Percentiles rank a stretch among this genome's conserved stretches.
phyloP scores from a whole-genome alignment of 2,797 vertebrate species.

The Tolypeutes matacus region DNA sequence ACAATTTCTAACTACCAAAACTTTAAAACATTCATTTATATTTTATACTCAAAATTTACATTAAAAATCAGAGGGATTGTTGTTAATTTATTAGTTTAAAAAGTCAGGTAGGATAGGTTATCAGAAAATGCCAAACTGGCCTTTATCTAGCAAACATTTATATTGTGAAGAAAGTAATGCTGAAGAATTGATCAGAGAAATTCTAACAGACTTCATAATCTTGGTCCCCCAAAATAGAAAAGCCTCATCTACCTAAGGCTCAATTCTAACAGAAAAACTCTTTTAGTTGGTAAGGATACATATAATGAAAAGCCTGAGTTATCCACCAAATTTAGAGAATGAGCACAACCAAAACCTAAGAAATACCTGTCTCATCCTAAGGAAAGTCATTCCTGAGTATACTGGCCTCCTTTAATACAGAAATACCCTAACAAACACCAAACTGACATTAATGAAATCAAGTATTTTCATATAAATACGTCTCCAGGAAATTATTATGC shows the following conservation, averaged over 20 bases:
- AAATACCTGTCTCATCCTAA: not conserved
- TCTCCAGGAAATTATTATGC: not conserved
- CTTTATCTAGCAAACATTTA: slow-evolving; percentile 47
- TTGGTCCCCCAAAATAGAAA: not conserved
- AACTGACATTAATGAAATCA: slow-evolving; percentile 18
- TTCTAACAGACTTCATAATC: not conserved
- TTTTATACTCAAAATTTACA: slow-evolving; percentile 51
- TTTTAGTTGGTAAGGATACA: not conserved
- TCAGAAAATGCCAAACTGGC: not conserved
- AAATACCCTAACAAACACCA: slow-evolving; percentile 32
- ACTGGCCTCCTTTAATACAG: not conserved
- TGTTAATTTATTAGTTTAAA: slow-evolving; percentile 18
- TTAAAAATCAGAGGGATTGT: slow-evolving; percentile 41
- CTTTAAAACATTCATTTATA: slow-evolving; percentile 22
- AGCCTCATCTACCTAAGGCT: not conserved
- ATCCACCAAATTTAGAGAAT: slow-evolving; percentile 18
- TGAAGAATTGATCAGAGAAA: slow-evolving; percentile 34
- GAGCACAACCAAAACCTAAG: slow-evolving; percentile 32
- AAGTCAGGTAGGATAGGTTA: not conserved
- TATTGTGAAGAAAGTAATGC: not conserved
- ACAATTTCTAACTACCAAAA: slow-evolving; percentile 45
- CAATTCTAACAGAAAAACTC: not conserved
- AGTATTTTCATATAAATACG: not conserved
- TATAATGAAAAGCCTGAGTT: not conserved
- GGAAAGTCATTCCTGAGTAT: slow-evolving; percentile 31